phyloP scores from a whole-genome alignment of 2,113 vertebrate genomes.

The Clarias macrocephalus region DNA sequence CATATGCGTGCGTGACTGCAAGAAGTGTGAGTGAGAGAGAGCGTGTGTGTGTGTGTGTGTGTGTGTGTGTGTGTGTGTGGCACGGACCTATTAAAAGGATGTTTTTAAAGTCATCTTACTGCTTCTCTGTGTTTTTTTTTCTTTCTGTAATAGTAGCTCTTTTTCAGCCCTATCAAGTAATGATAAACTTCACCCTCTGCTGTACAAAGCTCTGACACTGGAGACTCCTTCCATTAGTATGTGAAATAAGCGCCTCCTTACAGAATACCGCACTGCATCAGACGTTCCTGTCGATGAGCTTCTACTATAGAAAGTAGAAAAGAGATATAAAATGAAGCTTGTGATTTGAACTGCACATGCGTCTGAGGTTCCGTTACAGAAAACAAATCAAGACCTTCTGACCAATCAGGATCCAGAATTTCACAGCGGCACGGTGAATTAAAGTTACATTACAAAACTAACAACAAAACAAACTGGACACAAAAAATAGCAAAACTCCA shows the following conservation, averaged over 20 bases:
- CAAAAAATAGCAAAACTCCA: background rate
- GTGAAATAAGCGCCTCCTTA: background rate
- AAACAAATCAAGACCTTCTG: background rate
- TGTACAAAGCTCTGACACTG: background rate
- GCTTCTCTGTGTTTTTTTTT: slow-evolving; percentile 22
- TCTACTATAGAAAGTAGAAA: background rate
- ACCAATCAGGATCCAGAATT: background rate
- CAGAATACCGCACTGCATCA: background rate
- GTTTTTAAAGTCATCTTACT: slow-evolving; percentile 89
- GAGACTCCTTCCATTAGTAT: background rate
- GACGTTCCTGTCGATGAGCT: background rate
- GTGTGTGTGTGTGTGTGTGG: slow-evolving; percentile 73
- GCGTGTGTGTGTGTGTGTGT: slow-evolving; percentile 21
- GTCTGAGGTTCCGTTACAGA: background rate
- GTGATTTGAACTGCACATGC: background rate
- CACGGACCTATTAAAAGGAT: slow-evolving; percentile 99
- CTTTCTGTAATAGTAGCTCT: background rate
- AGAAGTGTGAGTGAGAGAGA: slow-evolving; percentile 54
- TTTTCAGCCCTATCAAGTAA: background rate
- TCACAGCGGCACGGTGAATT: background rate
- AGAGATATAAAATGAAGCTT: background rate
- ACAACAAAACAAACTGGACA: background rate
- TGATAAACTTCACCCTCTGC: background rate
- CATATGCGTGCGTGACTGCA: slow-evolving; percentile 81
- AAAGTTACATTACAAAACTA: background rate